Evolutionary conservation across 2,797 vertebrate genomes (phyloP), one percentile per base, ranked within the genome.

Genomic region (Chrysocyon brachyurus): DNA sequence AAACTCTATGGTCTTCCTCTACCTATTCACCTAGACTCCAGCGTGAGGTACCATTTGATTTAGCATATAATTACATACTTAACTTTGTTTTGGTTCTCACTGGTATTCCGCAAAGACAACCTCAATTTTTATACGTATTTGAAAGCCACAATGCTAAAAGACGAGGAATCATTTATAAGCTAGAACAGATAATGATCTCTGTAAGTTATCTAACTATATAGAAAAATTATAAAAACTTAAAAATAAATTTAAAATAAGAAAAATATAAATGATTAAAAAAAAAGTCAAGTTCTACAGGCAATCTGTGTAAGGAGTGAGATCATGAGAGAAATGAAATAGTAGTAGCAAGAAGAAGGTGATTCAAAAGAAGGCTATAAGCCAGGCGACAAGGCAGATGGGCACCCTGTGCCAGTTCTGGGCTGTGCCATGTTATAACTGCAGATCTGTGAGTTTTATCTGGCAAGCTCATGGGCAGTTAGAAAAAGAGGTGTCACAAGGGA

Each of bases 111-210:
- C 54, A 49, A 89, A 94, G 72, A 84, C 31, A 8, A 86, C 22
- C n/a, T 92, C 19, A 57, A 66, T 96, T 91, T 97, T 64, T 82
- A 72, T 1, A 90, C 46, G 78, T 56, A 91, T 82, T 61, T 96
- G 81, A 93, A 96, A 96, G 90, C 49, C 64, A 97, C 66, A 87
- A 81, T 79, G n/a, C 49, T 81, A 95, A 87, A 49, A 82, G 46
- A 64, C 90, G 33, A 91, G 64, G 33, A 88, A 73, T 91, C n/a
- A 83, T 78, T 95, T 40, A 86, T 54, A 85, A 85, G 33, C 61
- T 68, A 90, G 21, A 31, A 28, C 46, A 87, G 56, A 57, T 68
- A 96, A 61, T 59, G 90, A 92, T 64, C 17, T 88, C 78, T 90
- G 59, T 57, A 52, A 95, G n/a, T 87, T 91, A 82, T 6, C 16